Evolutionary conservation across 2,113 vertebrate species (phyloP).

Genomic region (Equus quagga): DNA sequence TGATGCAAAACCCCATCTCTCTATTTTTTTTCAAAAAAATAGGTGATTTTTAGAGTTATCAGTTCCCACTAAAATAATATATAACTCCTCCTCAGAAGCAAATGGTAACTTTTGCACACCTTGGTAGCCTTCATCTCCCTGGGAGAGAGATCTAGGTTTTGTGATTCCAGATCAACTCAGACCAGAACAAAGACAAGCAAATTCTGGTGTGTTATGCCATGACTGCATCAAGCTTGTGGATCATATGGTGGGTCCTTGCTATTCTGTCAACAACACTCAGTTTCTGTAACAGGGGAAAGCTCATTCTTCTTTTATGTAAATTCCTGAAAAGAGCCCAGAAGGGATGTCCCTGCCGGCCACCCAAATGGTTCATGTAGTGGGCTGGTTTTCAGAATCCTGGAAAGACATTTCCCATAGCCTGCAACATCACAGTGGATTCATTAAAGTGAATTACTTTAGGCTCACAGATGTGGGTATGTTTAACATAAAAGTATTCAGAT

Average conservation of each 20-base stretch:
- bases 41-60: neutral
- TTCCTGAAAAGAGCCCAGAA: neutral
- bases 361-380: neutral
- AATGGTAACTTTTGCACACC: neutral
- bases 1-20: neutral
- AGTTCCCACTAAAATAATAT: neutral
- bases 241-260: neutral
- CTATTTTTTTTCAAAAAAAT: neutral
- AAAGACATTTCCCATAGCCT: neutral
- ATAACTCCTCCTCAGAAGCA: neutral
- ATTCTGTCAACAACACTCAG: neutral
- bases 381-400: neutral
- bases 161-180: neutral
- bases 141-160: neutral
- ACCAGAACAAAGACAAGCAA: neutral
- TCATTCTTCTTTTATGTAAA: neutral
- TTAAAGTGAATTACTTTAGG: neutral
- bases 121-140: neutral
- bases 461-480: neutral
- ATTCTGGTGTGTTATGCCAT: accelerated
- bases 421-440: neutral
- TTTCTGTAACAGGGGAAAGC: neutral
- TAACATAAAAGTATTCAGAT: neutral
- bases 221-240: neutral
- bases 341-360: neutral